Conservation (phyloP, 2,888 invertebrate species). For the Listrodromus nycthemerus region DNA sequence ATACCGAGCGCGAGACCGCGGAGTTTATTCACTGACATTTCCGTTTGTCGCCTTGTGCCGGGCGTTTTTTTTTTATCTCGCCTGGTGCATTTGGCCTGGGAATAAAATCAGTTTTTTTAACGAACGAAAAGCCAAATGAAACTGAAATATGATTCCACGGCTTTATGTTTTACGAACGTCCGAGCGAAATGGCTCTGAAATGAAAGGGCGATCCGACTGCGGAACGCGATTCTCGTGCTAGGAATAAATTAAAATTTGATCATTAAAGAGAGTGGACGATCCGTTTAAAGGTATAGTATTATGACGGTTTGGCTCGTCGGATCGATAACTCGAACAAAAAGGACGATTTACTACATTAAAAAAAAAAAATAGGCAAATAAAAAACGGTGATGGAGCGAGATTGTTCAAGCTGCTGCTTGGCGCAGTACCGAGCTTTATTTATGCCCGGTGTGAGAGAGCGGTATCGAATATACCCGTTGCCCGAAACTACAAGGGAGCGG, state of each 20-base stretch:
- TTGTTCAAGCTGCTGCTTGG: not conserved
- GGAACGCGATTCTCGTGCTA: not conserved
- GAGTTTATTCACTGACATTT: conserved; percentile 24
- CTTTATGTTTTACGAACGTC: not conserved
- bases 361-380: not conserved
- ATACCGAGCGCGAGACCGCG: conserved; percentile 1
- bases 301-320: not conserved
- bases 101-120: conserved; percentile 5
- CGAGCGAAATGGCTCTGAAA: not conserved
- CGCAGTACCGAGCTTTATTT: not conserved
- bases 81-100: not conserved
- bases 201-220: not conserved
- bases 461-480: conserved; percentile 7
- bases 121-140: not conserved
- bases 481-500: conserved; percentile 21
- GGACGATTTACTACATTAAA: conserved; percentile 10
- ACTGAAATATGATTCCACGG: not conserved
- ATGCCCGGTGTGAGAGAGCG: not conserved
- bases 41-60: conserved; percentile 2
- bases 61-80: conserved; percentile 26
- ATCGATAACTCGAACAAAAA: not conserved
- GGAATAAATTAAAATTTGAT: not conserved
- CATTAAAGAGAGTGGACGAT: not conserved
- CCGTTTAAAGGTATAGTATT: not conserved
- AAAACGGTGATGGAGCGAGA: not conserved